These are phyloP conservation scores for Hydropsyche tenuis DNA, from an alignment of 1,140 invertebrate species.

Conservation along the genomic window DNA sequence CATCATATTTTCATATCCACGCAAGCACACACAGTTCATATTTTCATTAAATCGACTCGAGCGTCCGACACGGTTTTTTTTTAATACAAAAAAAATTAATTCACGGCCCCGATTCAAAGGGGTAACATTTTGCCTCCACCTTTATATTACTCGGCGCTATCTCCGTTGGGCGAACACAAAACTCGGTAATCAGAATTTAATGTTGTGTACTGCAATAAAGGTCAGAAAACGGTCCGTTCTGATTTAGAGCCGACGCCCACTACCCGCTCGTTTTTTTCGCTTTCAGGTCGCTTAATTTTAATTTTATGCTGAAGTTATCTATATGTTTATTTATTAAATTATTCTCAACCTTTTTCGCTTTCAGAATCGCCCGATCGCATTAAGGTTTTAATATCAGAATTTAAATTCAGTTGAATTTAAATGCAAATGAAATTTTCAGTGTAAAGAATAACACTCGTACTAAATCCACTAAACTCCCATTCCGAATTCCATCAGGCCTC, in stretches of 20 bases:
- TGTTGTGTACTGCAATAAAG: conserved; percentile 27
- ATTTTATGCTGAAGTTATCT: too few species aligned
- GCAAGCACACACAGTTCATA: not conserved
- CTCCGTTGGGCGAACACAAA: conserved; percentile 17
- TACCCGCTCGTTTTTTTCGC: not conserved
- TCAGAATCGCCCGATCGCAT: too few species aligned
- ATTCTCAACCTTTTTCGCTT: too few species aligned
- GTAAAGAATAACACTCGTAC: too few species aligned
- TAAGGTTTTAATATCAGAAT: too few species aligned
- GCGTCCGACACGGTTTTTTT: not conserved
- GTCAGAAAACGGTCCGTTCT: conserved; percentile 18
- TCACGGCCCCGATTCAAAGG: not conserved
- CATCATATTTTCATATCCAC: too few species aligned
- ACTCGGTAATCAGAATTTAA: conserved; percentile 29
- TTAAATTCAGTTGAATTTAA: too few species aligned
- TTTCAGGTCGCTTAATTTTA: too few species aligned
- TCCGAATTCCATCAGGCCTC: too few species aligned
- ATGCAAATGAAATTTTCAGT: too few species aligned
- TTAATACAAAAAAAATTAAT: conserved; percentile 8
- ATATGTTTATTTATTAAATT: too few species aligned
- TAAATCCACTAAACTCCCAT: too few species aligned
- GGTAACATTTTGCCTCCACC: conserved; percentile 1
- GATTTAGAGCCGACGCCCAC: not conserved
- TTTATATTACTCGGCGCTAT: not conserved
- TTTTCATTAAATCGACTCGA: conserved; percentile 5